These are phyloP conservation scores for Pantherophis guttatus DNA, from an alignment of 2,113 vertebrate genomes.

Conservation along the genomic window DNA sequence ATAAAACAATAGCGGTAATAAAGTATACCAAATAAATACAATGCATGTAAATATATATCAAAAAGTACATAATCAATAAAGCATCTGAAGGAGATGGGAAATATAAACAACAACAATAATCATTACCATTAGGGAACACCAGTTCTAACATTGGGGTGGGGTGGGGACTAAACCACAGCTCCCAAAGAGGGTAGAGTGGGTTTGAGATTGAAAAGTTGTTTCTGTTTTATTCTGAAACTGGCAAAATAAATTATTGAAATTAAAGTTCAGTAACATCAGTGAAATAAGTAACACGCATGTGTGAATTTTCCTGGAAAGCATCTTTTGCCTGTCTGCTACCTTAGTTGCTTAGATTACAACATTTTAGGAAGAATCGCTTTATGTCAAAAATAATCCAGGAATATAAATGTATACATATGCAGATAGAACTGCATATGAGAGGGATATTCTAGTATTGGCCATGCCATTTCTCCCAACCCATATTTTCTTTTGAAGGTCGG, in stretches of 20 bases:
- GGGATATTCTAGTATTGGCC: neutral
- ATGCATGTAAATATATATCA: neutral
- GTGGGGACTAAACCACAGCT: neutral
- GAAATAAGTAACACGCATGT: neutral
- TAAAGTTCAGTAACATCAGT: neutral
- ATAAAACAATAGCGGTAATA: neutral
- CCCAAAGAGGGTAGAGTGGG: neutral
- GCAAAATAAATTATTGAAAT: neutral
- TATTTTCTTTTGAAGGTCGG: neutral
- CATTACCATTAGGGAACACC: neutral
- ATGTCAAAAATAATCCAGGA: neutral
- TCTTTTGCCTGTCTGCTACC: neutral
- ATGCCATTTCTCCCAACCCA: neutral
- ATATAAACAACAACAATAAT: neutral
- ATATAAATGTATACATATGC: neutral
- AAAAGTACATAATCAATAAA: neutral
- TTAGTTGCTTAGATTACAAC: neutral
- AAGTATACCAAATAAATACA: neutral
- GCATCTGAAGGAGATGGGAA: neutral
- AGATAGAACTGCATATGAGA: neutral
- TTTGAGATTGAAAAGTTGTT: neutral
- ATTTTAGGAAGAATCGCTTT: neutral
- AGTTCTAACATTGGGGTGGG: neutral
- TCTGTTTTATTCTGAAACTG: slow-evolving; percentile 13
- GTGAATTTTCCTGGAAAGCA: neutral